Conservation (phyloP, 2,888 invertebrate genomes). For the Euplagia quadripunctaria region DNA sequence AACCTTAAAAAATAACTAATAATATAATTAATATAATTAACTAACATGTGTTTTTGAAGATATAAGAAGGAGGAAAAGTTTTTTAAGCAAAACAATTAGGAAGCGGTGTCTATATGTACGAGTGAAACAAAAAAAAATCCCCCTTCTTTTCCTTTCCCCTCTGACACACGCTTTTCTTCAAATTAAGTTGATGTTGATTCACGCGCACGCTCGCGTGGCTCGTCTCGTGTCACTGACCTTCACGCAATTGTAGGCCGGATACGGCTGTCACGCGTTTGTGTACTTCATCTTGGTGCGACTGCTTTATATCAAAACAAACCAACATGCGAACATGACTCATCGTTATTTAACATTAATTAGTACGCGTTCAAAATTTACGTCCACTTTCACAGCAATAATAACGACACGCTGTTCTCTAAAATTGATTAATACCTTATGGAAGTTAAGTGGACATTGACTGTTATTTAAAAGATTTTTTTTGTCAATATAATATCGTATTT, state of each 20-base stretch:
- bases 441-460: slow-evolving; percentile 25
- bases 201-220: slow-evolving; percentile 53
- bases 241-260: slow-evolving; percentile 72
- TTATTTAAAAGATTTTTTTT: slow-evolving; percentile 20
- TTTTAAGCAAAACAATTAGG: slow-evolving; percentile 14
- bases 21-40: slow-evolving; percentile 10
- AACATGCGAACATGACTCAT: slow-evolving; percentile 49
- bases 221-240: slow-evolving; percentile 79
- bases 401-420: background rate
- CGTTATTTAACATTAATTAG: slow-evolving; percentile 43
- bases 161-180: slow-evolving; percentile 58
- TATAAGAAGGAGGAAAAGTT: slow-evolving; percentile 13
- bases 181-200: slow-evolving; percentile 73
- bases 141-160: slow-evolving; percentile 14
- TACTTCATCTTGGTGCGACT: slow-evolving; percentile 66
- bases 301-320: slow-evolving; percentile 67
- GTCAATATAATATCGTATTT: slow-evolving; percentile 16
- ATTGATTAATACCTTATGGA: background rate
- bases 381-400: slow-evolving; percentile 36
- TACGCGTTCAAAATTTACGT: slow-evolving; percentile 37
- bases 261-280: slow-evolving; percentile 62
- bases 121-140: slow-evolving; percentile 17
- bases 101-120: slow-evolving; percentile 17
- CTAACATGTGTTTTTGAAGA: slow-evolving; percentile 8
- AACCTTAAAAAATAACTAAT: slow-evolving; percentile 5